A percentile compares a stretch with the other conserved stretches of the same genome.
Conservation (phyloP, 2,797 vertebrate genomes). For the Microtus californicus region DNA sequence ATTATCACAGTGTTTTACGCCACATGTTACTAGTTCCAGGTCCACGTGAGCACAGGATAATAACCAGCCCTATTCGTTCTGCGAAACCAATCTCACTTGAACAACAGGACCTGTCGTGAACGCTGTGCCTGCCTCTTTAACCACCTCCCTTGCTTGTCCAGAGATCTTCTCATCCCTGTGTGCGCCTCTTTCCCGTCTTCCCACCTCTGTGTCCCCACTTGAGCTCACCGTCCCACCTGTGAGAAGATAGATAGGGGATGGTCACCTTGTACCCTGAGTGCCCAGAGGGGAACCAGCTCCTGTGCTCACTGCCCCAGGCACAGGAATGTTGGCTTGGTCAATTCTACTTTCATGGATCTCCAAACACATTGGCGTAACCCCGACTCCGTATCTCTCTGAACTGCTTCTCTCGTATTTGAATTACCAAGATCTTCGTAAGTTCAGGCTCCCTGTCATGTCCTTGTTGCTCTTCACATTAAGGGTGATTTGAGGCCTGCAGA, state of each 20-base stretch:
- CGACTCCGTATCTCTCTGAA: background rate
- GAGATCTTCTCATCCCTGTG: background rate
- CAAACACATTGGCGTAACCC: background rate
- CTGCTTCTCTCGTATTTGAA: background rate
- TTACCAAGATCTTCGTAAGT: background rate
- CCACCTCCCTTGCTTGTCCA: background rate
- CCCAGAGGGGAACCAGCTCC: background rate
- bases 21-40: background rate
- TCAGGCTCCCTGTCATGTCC: background rate
- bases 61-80: background rate
- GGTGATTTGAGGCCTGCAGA: background rate
- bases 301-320: background rate
- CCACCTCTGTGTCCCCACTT: background rate
- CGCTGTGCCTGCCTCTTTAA: background rate
- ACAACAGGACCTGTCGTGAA: background rate
- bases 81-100: background rate
- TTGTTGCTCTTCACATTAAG: background rate
- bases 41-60: background rate
- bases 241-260: background rate
- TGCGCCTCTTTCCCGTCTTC: too few species aligned
- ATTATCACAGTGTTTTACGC: background rate
- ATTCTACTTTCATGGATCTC: background rate
- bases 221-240: background rate
- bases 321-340: background rate
- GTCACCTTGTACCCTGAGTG: rapidly evolving